Evolutionary conservation across 2,797 vertebrate genomes (phyloP).

Genomic region (Chaenodraco wilsoni): DNA sequence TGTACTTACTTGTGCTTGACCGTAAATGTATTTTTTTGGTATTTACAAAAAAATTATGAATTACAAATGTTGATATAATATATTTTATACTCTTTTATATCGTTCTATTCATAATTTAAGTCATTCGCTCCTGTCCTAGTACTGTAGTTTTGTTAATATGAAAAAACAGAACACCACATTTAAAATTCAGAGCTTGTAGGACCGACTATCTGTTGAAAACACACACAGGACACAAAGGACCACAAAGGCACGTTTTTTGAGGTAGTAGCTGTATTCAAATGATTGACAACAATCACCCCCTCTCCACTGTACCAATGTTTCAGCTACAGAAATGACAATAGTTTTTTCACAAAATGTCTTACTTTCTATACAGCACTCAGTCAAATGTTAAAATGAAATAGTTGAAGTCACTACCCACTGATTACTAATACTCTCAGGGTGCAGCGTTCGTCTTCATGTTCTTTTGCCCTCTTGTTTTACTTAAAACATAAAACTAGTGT

Average conservation of each 20-base stretch:
- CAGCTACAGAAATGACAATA: conserved; percentile 83
- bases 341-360: conserved; percentile 62
- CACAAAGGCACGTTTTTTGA: conserved; percentile 64
- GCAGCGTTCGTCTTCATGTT: conserved; percentile 58
- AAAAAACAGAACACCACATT: too few relatives aligned
- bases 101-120: too few relatives aligned
- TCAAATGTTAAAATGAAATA: conserved; percentile 73
- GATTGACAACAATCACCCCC: conserved; percentile 81
- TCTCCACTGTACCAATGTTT: conserved; percentile 74
- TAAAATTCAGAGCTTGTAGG: neutral
- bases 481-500: conserved; percentile 63
- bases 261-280: conserved; percentile 87
- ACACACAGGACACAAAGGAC: conserved; percentile 14
- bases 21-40: too few relatives aligned
- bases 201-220: neutral
- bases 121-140: too few relatives aligned
- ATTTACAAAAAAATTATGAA: too few relatives aligned
- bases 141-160: too few relatives aligned
- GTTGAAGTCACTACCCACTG: conserved; percentile 66
- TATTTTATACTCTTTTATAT: too few relatives aligned
- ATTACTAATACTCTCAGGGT: conserved; percentile 68
- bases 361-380: conserved; percentile 71
- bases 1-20: too few relatives aligned
- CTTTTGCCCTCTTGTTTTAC: conserved; percentile 44
- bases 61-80: too few relatives aligned